Percentiles rank a stretch among this genome's conserved stretches.
Evolutionary conservation across 2,797 vertebrate species (phyloP).

Genomic region (Lateolabrax maculatus): DNA sequence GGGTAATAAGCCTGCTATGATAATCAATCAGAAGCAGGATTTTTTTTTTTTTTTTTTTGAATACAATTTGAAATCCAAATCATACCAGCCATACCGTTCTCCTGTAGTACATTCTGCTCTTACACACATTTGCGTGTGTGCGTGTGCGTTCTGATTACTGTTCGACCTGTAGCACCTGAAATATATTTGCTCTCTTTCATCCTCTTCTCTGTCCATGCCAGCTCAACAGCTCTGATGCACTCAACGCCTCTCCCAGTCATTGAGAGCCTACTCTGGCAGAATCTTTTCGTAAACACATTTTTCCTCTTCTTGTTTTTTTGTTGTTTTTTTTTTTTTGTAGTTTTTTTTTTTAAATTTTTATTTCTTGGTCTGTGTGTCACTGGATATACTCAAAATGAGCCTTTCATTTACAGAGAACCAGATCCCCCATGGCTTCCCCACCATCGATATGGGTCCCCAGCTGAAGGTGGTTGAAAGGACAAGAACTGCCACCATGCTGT

Average conservation of each 20-base stretch:
- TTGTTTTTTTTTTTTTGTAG: background rate
- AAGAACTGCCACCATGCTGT: conserved; percentile 96
- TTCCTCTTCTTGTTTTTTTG: background rate
- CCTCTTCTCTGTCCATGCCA: conserved; percentile 50
- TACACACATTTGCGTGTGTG: conserved; percentile 21
- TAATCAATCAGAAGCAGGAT: conserved; percentile 66
- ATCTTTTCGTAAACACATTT: conserved; percentile 38
- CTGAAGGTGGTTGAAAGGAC: conserved; percentile 97
- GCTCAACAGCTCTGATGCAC: conserved; percentile 52
- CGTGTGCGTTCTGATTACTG: conserved; percentile 35
- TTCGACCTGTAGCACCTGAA: conserved; percentile 51
- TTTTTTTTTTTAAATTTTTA: background rate
- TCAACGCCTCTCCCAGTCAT: conserved; percentile 46
- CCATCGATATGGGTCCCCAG: conserved; percentile 97
- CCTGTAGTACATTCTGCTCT: conserved; percentile 10
- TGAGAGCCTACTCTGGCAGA: conserved; percentile 35
- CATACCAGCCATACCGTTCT: conserved; percentile 34
- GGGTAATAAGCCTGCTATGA: conserved; percentile 66
- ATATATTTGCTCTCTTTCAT: conserved; percentile 55
- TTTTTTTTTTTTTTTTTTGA: conserved; percentile 22
- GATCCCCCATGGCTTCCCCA: conserved; percentile 94
- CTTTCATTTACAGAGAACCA: conserved; percentile 89
- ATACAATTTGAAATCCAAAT: conserved; percentile 60
- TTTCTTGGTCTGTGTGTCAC: background rate
- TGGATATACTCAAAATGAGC: conserved; percentile 10